Evolutionary conservation across 53 echinoderm and acorn worm species (phyloP), one percentile per base, ranked within the genome.

Genomic region (Holothuria leucospilota): DNA sequence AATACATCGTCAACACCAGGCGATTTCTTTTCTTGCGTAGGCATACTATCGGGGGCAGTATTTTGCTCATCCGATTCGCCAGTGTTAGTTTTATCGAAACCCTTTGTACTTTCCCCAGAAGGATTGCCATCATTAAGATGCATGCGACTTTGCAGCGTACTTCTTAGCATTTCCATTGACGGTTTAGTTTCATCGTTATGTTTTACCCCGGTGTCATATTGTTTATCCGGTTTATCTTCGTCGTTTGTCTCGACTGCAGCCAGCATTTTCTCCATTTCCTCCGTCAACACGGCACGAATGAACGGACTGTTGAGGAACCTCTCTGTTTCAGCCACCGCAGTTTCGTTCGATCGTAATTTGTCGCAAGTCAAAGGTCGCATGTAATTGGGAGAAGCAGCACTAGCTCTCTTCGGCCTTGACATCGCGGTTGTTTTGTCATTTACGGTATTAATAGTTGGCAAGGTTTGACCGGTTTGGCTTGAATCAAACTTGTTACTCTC

Each of bases 331-430:
- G 94, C 92, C 6, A 96, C 92, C 39, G 84, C 86, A 13, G 94
- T 86, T 52, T 96, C 89, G 20, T 85, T 88, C 9, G 90, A 94
- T 59, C 81, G 84, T n/a, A 90, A 90, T 62, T 92, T 86, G 52
- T 91, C 89, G 29, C 96, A 94, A 26, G 92, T 94, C 23, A 90
- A 49, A 29, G 96, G 94, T n/a, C 89, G 78, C 96, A 96, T 96
- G 58, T 96, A 96, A 25, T 90, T 90, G 8, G 96, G 91, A 5
- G 90, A 96, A 49, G 82, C 84, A 49, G 84, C 49, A 42, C 85
- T 78, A 8, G 88, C 88, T 29, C 86, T 89, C 74, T 69, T 62
- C 60, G 66, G 24, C 25, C 53, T 59, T 59, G 71, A 14, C 13
- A 52, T 24, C 6, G 78, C 84, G 13, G 25, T 28, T 20, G 24